Evolutionary conservation across 2,888 invertebrate genomes (phyloP), one percentile per base, ranked within the genome.

Genomic region (Tortrix viridana): DNA sequence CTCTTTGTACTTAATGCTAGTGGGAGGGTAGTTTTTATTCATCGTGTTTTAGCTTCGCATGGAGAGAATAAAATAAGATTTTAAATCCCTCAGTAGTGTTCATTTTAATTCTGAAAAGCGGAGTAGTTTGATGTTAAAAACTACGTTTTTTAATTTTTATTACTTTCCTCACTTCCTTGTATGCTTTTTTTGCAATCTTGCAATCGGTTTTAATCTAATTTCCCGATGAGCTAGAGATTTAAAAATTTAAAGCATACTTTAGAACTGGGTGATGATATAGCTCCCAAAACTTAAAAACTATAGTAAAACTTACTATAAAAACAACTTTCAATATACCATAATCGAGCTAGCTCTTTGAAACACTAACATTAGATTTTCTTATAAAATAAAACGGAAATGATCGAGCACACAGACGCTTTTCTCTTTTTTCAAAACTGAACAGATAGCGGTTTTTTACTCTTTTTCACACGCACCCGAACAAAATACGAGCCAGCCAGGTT

Each of bases 1-100:
- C 84, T 81, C 77, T 74, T 73, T 69, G 76, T 81, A 78, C 75
- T 85, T 84, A 84, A 79, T 74, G 72, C 74, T 69, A 60, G 69
- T 72, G 73, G 73, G 79, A 68, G 72, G 71, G 74, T 58, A 53
- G 53, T 63, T 37, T 53, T 58, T 48, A 41, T 63, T 47, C 57
- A 47, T 50, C 56, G 19, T 52, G 57, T 55, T 44, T 26, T 19
- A 55, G 44, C 44, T 38, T 2, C 6, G 23, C 55, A 32, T 22
- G 50, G 26, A 50, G 47, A 46, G 43, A 19, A 61, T 56, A 26
- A 26, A 62, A 53, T 48, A 48, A 57, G 57, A 37, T 52, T 63
- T 43, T 41, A 43, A 57, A 48, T 57, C 22, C 32, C 26, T 53
- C 22, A 5, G 41, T 47, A 9, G 7, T 19, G 38, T 22, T 43